Base-by-base conservation (phyloP, 2,888 invertebrate species). In the Caradrina clavipalpis region DNA sequence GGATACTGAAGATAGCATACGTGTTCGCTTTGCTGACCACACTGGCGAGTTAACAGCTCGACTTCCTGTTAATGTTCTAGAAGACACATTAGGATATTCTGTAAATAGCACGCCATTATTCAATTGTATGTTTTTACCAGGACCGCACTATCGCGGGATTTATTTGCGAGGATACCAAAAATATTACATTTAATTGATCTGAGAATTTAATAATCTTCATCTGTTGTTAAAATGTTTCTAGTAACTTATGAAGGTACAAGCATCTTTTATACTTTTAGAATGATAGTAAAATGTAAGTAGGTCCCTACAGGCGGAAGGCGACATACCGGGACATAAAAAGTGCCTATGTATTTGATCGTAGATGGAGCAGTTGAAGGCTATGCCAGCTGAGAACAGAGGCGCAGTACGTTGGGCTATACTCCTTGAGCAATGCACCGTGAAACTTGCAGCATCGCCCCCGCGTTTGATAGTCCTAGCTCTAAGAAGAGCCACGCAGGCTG, bases 31-130 rank as follows among this genome's bases (percentile, higher is more conserved):
- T 50, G 95, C 97, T 11, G 98, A 98, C 88, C 97, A 97, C 76
- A 97, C 98, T 0, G 98, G 97, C 11, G 97, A 97, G 35, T 80
- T 98, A 21, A 87, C 91, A 0, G 97, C 97, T 59, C 94, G 96
- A 13, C 91, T 98, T 13, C 96, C 96, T 31, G 95, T 97, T n/a
- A 91, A 92, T 66, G 90, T 96, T 54, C 96, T 97, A 1, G 97
- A 97, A 87, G 95, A 95, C n/a, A 89, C 97, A 13, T 90, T 98
- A 11, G 96, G 96, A 56, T 95, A 96, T 78, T 93, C 95, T 21
- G 97, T 97, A 94, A 93, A 55, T 68, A 59, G 1, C 7, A 42
- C 11, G 2, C 6, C 13, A 3, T 21, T 21, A 15, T 17, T 6
- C 8, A 56, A 7, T 45, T 45, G 11, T 39, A 39, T 13, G 11